Evolutionary conservation across 2,888 invertebrate genomes (phyloP).

Genomic region (Sinodicranocentrus sp.): DNA sequence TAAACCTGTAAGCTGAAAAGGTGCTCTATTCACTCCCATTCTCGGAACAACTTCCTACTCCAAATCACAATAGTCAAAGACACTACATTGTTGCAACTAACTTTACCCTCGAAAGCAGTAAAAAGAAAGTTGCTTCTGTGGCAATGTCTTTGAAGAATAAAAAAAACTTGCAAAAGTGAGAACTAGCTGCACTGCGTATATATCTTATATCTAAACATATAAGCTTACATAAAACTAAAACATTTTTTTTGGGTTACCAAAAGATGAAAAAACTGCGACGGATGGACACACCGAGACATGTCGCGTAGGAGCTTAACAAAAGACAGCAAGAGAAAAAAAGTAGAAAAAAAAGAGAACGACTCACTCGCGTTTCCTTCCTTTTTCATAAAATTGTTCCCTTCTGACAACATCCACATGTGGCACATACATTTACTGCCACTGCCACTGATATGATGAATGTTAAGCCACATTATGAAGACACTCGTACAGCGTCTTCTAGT

Average conservation of each 20-base stretch:
- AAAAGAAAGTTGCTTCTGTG: constrained; percentile 19
- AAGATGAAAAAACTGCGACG: constrained; percentile 23
- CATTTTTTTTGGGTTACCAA: constrained; percentile 24
- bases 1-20: not conserved
- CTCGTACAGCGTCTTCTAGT: constrained; percentile 13
- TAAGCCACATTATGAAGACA: constrained; percentile 62
- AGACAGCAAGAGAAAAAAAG: constrained; percentile 38
- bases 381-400: constrained; percentile 67
- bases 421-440: constrained; percentile 58
- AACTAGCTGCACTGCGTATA: constrained; percentile 19
- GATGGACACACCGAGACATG: constrained; percentile 48
- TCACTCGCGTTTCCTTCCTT: constrained; percentile 62
- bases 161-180: constrained; percentile 30
- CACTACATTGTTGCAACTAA: not conserved
- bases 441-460: constrained; percentile 64
- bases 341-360: constrained; percentile 23
- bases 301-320: constrained; percentile 43
- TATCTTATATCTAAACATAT: not conserved
- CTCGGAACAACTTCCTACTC: not conserved
- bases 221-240: too few relatives aligned
- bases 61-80: constrained; percentile 4
- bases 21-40: not conserved
- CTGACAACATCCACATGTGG: constrained; percentile 65
- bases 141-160: constrained; percentile 2
- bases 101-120: not conserved